phyloP scores from a whole-genome alignment of 2,113 vertebrate genomes.

The Benitochromis conjunctus region DNA sequence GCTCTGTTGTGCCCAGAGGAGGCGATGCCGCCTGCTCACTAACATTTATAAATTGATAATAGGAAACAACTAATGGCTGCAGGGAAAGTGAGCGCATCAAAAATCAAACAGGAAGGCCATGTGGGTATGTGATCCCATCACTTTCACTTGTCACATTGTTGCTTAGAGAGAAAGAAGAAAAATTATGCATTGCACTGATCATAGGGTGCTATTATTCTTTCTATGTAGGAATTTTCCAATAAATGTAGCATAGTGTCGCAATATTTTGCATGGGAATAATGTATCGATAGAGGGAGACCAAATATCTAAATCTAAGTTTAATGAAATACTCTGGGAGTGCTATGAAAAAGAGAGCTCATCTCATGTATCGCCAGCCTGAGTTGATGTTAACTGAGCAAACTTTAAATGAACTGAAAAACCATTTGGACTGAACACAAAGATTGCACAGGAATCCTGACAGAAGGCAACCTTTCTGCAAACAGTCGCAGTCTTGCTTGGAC shows the following conservation, averaged over 20 bases:
- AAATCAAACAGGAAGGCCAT: not conserved
- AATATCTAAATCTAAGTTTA: not conserved
- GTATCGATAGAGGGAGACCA: not conserved
- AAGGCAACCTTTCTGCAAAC: not conserved
- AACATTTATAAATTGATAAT: constrained; percentile 14
- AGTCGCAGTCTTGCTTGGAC: not conserved
- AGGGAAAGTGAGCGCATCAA: not conserved
- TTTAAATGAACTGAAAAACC: not conserved
- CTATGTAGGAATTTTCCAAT: not conserved
- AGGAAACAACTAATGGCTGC: not conserved
- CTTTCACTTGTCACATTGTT: not conserved
- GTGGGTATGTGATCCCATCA: not conserved
- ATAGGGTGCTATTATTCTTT: not conserved
- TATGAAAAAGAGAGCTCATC: not conserved
- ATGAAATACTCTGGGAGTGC: not conserved
- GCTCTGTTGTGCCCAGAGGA: not conserved
- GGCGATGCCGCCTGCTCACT: not conserved
- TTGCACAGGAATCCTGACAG: not conserved
- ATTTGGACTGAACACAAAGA: not conserved
- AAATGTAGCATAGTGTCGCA: not conserved
- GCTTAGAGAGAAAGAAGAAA: not conserved
- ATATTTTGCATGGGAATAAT: not conserved
- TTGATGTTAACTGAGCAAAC: not conserved
- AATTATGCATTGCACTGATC: not conserved
- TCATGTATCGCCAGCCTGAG: not conserved